Base-by-base conservation (phyloP, 2,113 vertebrate species). In the Copsychus sechellarum region DNA sequence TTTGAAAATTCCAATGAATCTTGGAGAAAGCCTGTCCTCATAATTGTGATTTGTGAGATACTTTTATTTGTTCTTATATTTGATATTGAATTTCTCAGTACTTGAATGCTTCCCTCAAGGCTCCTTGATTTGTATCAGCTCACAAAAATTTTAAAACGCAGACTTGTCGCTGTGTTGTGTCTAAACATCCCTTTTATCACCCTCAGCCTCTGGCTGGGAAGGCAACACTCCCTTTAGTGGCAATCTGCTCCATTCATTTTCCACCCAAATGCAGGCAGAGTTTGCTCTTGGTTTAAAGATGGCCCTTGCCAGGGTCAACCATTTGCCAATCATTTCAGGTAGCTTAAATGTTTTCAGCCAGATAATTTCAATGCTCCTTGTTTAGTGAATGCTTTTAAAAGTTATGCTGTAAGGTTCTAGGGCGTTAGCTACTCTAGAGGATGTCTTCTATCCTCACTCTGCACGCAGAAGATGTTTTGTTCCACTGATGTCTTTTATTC, bases 51-150 rank as follows among this genome's bases (percentile, higher is more conserved):
- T 87, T 74, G 67, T 79, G 47, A 95, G 84, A 60, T 94, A 88
- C 51, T 94, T 96, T 58, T 81, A 58, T 85, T 66, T 73, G 81
- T 66, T 56, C 77, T 74, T 92, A 78, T 88, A 78, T 96, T 91
- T 93, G 92, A 64, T 92, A 91, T 34, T 81, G 70, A 71, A 88
- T 92, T 91, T 66, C 86, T 78, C 3, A 4, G 72, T 91, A 58
- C 45, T 91, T 92, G 51, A 96, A 82, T 58, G 43, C 12, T 97
- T 93, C 78, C 91, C 95, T 76, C 93, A 95, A 98, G 87, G 90
- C 57, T 42, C 93, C 94, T 78, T 97, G 97, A 97, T 97, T 97
- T 97, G 82, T 97, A 93, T 93, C 94, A 66, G 76, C 80, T 97
- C 40, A 20, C 86, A 77, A 94, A 89, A 94, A 91, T 94, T 85